A percentile compares a stretch with the other conserved stretches of the same genome.
These are phyloP conservation scores for Thera britannica DNA, from an alignment of 2,888 invertebrate genomes.

Conservation along the genomic window DNA sequence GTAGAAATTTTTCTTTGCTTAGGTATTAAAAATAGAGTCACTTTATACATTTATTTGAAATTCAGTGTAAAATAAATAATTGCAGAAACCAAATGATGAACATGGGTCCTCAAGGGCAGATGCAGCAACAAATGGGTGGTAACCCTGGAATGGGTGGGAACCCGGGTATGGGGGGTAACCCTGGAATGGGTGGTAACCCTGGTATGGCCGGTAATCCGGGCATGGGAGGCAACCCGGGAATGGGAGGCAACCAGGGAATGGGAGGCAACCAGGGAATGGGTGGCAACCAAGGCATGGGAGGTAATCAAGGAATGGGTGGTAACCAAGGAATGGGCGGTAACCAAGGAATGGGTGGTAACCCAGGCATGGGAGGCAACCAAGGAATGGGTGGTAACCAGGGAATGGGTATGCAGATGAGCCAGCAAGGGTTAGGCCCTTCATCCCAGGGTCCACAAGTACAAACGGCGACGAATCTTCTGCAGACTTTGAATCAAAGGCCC, in stretches of 20 bases:
- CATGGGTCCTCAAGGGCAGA: slow-evolving; percentile 85
- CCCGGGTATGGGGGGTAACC: slow-evolving; percentile 4
- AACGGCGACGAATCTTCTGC: slow-evolving; percentile 88
- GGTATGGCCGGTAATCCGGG: slow-evolving; percentile 57
- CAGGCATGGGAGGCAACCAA: slow-evolving; percentile 60
- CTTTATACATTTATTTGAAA: neutral
- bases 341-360: slow-evolving; percentile 54
- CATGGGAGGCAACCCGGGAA: slow-evolving; percentile 16
- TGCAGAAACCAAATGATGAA: slow-evolving; percentile 82
- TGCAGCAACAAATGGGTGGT: slow-evolving; percentile 76
- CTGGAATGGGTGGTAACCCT: slow-evolving; percentile 54
- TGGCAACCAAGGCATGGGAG: slow-evolving; percentile 69
- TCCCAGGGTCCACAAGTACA: slow-evolving; percentile 83
- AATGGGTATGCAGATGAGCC: slow-evolving; percentile 76
- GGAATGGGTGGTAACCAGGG: slow-evolving; percentile 68
- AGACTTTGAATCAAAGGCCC: slow-evolving; percentile 89
- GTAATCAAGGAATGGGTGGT: slow-evolving; percentile 53
- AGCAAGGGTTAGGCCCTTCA: slow-evolving; percentile 58
- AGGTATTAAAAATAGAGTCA: neutral
- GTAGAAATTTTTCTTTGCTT: too few species aligned
- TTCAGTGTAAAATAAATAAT: neutral
- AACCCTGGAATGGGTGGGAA: slow-evolving; percentile 69
- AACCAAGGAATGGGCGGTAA: slow-evolving; percentile 69
- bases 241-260: slow-evolving; percentile 68
- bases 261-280: slow-evolving; percentile 69